Percentiles rank a stretch among this genome's conserved stretches.
phyloP scores from a whole-genome alignment of 2,113 vertebrate genomes.

The Macaca mulatta region DNA sequence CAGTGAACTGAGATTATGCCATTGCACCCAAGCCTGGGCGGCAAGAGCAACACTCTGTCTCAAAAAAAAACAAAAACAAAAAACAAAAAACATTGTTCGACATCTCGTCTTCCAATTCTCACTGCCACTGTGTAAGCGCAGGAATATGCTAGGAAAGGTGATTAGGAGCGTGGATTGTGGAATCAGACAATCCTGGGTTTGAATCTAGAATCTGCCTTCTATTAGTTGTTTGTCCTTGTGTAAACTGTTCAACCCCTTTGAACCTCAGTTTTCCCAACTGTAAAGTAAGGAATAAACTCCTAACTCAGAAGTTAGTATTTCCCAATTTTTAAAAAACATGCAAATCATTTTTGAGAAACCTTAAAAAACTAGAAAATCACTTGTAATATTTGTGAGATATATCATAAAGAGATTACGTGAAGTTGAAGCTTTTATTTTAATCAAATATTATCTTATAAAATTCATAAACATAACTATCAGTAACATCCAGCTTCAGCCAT shows the following conservation, averaged over 20 bases:
- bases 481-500: background rate
- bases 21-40: no score
- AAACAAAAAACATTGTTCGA: background rate
- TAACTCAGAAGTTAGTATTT: background rate
- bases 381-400: background rate
- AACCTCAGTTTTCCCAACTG: background rate
- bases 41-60: no score
- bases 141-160: background rate
- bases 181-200: background rate
- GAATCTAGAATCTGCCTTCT: background rate
- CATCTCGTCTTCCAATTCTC: background rate
- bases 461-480: background rate
- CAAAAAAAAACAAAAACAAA: no score
- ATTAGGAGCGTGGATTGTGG: background rate
- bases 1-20: no score
- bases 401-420: background rate
- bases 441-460: background rate
- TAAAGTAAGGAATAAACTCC: background rate
- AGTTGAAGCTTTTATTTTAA: background rate
- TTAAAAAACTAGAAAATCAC: background rate
- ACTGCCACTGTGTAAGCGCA: background rate
- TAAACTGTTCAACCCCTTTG: background rate
- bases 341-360: background rate
- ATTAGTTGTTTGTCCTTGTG: background rate
- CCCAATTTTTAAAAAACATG: background rate